phyloP scores from a whole-genome alignment of 2,797 vertebrate species.

The Chrosomus eos region DNA sequence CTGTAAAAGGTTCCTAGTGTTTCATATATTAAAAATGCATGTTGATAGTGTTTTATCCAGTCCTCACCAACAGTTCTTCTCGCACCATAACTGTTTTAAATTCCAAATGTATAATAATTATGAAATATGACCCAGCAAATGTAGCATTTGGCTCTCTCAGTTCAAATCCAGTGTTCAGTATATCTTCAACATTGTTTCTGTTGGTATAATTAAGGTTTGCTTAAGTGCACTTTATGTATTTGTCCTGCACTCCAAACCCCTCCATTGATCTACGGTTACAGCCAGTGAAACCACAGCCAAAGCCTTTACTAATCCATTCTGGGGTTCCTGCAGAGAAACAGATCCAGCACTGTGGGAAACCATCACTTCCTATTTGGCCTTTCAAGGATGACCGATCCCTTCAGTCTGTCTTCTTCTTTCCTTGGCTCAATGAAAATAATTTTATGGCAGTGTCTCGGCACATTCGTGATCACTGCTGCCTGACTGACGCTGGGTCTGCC shows the following conservation, averaged over 20 bases:
- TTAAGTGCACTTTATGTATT: slow-evolving; percentile 45
- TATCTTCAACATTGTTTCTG: slow-evolving; percentile 11
- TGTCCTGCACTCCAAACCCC: slow-evolving; percentile 17
- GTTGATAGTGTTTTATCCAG: slow-evolving; percentile 2
- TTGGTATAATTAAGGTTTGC: slow-evolving; percentile 30
- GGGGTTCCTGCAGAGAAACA: slow-evolving; percentile 52
- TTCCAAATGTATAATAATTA: slow-evolving; percentile 20
- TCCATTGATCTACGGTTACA: slow-evolving; percentile 52
- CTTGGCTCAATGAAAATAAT: slow-evolving; percentile 38
- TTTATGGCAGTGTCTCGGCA: slow-evolving; percentile 27
- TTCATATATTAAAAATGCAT: background rate
- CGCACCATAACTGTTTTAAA: slow-evolving; percentile 1
- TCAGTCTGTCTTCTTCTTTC: slow-evolving; percentile 36
- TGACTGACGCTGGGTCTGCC: slow-evolving; percentile 1
- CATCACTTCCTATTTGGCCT: slow-evolving; percentile 42
- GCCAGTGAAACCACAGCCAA: slow-evolving; percentile 51
- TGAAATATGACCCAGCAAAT: slow-evolving; percentile 28
- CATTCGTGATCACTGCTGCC: background rate
- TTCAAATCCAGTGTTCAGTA: background rate
- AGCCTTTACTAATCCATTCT: slow-evolving; percentile 56
- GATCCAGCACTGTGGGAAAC: slow-evolving; percentile 48
- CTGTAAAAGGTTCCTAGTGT: background rate
- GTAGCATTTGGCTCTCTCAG: background rate
- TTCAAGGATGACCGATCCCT: slow-evolving; percentile 52
- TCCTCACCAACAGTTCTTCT: background rate